Evolutionary conservation across 2,113 vertebrate species (phyloP).

Genomic region (Rutilus rutilus): DNA sequence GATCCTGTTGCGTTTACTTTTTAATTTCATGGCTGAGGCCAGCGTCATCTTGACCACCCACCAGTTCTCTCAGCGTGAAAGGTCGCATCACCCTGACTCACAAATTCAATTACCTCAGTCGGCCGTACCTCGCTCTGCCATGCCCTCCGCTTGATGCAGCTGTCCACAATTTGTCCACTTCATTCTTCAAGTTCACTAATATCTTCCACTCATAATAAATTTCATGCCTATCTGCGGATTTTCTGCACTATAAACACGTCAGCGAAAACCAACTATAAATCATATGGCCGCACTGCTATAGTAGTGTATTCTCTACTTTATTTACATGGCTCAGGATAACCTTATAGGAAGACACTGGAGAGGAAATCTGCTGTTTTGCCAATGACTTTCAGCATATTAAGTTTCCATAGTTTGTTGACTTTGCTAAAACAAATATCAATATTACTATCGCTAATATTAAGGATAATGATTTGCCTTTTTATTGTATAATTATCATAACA

Average conservation of each 20-base stretch:
- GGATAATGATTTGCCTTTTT: neutral
- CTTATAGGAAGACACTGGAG: neutral
- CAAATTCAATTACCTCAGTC: constrained; percentile 63
- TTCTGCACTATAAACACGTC: constrained; percentile 60
- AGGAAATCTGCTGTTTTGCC: neutral
- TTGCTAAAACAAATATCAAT: constrained; percentile 5
- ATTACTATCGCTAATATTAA: neutral
- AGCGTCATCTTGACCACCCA: constrained; percentile 63
- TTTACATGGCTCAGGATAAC: neutral
- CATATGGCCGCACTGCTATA: constrained; percentile 38
- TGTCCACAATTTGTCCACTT: constrained; percentile 62
- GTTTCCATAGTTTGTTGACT: neutral
- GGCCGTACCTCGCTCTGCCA: neutral
- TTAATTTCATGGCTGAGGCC: constrained; percentile 64
- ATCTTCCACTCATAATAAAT: constrained; percentile 51
- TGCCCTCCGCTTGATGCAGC: constrained; percentile 55
- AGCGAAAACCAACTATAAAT: constrained; percentile 49
- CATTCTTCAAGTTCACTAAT: constrained; percentile 57
- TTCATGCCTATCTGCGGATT: constrained; percentile 59
- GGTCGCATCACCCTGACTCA: constrained; percentile 46
- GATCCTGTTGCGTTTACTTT: constrained; percentile 62
- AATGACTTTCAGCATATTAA: neutral
- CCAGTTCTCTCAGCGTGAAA: constrained; percentile 29
- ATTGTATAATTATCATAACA: neutral
- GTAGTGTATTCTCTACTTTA: constrained; percentile 11